phyloP scores from a whole-genome alignment of 1,140 invertebrate genomes.

The Dermatophagoides farinae region DNA sequence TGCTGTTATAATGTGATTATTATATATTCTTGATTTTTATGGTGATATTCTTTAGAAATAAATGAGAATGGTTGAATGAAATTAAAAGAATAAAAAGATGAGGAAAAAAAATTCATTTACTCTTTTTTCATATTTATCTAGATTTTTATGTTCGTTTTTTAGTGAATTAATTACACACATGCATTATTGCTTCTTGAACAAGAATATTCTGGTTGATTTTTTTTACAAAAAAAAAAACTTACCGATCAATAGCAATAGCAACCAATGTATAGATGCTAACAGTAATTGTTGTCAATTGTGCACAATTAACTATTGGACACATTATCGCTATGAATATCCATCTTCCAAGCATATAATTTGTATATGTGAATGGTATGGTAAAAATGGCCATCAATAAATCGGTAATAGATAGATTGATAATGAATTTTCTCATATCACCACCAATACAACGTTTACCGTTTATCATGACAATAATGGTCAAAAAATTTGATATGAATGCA shows the following conservation, averaged over 20 bases:
- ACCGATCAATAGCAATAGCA: slow-evolving; percentile 30
- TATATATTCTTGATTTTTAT: too few species aligned
- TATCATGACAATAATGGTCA: slow-evolving; percentile 26
- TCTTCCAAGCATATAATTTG: slow-evolving; percentile 26
- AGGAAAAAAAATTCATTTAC: too few species aligned
- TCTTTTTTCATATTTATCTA: too few species aligned
- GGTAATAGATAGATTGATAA: slow-evolving; percentile 28
- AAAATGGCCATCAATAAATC: slow-evolving; percentile 29
- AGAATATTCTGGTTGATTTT: too few species aligned
- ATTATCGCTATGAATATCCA: slow-evolving; percentile 27
- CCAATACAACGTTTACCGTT: slow-evolving; percentile 24
- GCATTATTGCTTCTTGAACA: too few species aligned
- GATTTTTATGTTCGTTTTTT: too few species aligned
- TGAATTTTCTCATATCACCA: slow-evolving; percentile 25
- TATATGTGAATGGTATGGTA: slow-evolving; percentile 30
- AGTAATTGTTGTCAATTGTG: slow-evolving; percentile 27
- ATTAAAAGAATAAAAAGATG: too few species aligned
- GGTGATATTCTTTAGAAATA: too few species aligned
- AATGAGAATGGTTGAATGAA: too few species aligned
- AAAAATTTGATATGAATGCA: slow-evolving; percentile 24
- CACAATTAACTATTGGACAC: slow-evolving; percentile 27
- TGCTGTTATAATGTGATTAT: too few species aligned
- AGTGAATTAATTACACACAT: too few species aligned
- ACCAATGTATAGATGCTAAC: slow-evolving; percentile 29
- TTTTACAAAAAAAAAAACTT: slow-evolving; percentile 3